Evolutionary conservation across 2,888 invertebrate genomes (phyloP), one percentile per base, ranked within the genome.

Genomic region (Sabellastarte sp.): DNA sequence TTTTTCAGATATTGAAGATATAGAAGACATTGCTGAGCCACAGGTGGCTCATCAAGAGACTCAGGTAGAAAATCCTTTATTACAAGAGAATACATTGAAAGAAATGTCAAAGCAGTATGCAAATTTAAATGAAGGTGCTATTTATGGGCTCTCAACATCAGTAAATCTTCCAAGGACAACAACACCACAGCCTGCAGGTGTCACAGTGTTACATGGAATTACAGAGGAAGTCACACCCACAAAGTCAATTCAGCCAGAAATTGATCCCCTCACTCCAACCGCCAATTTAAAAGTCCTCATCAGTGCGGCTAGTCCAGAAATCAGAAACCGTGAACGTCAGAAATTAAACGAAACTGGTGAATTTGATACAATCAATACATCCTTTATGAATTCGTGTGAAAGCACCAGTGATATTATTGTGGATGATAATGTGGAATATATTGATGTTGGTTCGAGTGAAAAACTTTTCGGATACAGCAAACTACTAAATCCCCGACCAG

Each of bases 241-340:
- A 30, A 60, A 61, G 29, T 52, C 55, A 28, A 24, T 26, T 4
- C 32, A 51, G 2, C 31, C 32, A 15, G 57, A 59, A 26, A 56
- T 53, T 28, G 71, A 72, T 56, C 85, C 85, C 73, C 86, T 89
- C 26, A 89, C 89, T 28, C 89, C 89, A 29, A 89, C 88, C 63
- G 89, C 89, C 69, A 90, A 90, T 83, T 85, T 90, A 57, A 88
- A 89, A 83, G 83, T 90, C 73, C 83, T 90, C 67, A 89, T 89
- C 4, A 88, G 88, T 84, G 88, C 89, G 61, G 89, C 89, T 86
- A 78, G 81, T 73, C 82, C 81, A 32, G 81, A 82, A 65, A 76
- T 81, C 15, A 64, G 80, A 41, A 73, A 77, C 56, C 69, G 66
- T n/a, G 71, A 75, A 52, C 64, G 57, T 33, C 57, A 66, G 57